Conservation (phyloP, 2,888 invertebrate genomes). For the Patella ulyssiponensis region DNA sequence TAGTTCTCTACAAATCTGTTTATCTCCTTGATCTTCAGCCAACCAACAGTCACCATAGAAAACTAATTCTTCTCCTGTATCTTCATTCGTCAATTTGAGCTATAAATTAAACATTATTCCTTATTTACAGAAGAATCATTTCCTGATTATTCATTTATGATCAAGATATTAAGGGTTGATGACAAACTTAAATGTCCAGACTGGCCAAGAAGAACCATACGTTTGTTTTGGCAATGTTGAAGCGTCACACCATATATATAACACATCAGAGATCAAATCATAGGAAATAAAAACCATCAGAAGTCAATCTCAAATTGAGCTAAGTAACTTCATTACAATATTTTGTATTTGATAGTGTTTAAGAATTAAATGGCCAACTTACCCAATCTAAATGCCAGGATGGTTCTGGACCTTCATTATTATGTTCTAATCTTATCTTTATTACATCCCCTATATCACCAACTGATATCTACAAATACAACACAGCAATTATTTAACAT, state of each 20-base stretch:
- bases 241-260: background rate
- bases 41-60: slow-evolving; percentile 65
- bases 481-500: background rate
- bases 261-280: background rate
- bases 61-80: slow-evolving; percentile 54
- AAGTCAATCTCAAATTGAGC: slow-evolving; percentile 13
- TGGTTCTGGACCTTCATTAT: slow-evolving; percentile 52
- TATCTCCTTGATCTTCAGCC: slow-evolving; percentile 59
- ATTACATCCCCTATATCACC: slow-evolving; percentile 64
- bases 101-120: slow-evolving; percentile 14
- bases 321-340: background rate
- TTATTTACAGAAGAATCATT: too few species aligned
- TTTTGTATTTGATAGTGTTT: slow-evolving; percentile 2
- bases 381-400: slow-evolving; percentile 65
- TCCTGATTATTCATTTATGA: too few species aligned
- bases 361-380: slow-evolving; percentile 29
- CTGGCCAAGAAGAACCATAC: too few species aligned
- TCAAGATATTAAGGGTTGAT: too few species aligned
- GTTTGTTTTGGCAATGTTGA: too few species aligned
- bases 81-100: slow-evolving; percentile 54
- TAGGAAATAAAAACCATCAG: background rate
- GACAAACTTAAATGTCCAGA: too few species aligned
- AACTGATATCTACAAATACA: slow-evolving; percentile 50
- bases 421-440: slow-evolving; percentile 65
- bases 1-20: slow-evolving; percentile 58